Base-by-base conservation (phyloP, 2,797 vertebrate species). In the Thripadectes ignobilis region DNA sequence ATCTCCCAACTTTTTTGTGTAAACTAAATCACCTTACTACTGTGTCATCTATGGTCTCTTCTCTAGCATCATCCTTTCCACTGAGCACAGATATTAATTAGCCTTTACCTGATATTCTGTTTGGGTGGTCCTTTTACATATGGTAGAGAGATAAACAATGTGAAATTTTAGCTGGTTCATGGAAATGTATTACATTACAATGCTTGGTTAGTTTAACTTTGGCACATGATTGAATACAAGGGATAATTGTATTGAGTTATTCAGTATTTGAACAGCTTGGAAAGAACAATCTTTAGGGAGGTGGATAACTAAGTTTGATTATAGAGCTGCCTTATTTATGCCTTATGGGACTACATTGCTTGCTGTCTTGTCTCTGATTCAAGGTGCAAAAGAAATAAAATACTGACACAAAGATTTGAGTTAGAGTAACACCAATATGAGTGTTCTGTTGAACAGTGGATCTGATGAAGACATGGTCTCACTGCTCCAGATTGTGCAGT, bases 201-300 rank as follows among this genome's bases (percentile, higher is more conserved):
- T 77, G 76, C 61, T 93, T 84, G 57, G 72, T 94, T 96, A 89
- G 54, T 92, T 94, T 89, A 92, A 83, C 43, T 93, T 88, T 94
- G 78, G 93, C 78, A 62, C 51, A 24, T 51, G 85, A 58, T 71
- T 0, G 43, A 80, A 85, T 83, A 69, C 26, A 66, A 89, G 26
- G 17, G 51, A 9, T 88, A 93, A 92, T 91, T 92, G 81, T 94
- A 66, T 91, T 87, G 29, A 68, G 39, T 52, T 95, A 61, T 75
- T 89, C 46, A 88, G 30, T 95, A 91, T 95, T 83, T 89, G 72
- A 94, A 94, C 91, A 92, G 89, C 91, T 92, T 94, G 87, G 65
- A 85, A 91, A 85, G 46, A 65, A 21, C 39, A 69, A n/a, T 81
- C 69, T 85, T 92, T 62, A 65, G 91, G 91, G 89, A 92, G 72